These are phyloP conservation scores for Ganaspis sp. DNA, from an alignment of 1,140 invertebrate genomes.

Conservation along the genomic window DNA sequence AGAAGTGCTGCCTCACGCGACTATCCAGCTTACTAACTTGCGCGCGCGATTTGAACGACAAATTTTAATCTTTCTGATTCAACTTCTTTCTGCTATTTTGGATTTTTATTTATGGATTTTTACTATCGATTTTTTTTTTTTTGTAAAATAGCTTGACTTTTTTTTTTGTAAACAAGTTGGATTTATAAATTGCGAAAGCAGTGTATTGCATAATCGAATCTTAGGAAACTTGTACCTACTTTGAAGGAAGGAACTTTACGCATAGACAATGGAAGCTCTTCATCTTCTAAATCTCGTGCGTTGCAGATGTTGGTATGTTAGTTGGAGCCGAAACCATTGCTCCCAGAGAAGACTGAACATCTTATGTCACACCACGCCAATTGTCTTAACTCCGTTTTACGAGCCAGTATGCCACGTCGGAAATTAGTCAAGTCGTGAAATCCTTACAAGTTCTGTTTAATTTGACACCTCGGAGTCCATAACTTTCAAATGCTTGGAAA, in stretches of 20 bases:
- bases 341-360: not conserved
- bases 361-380: constrained; percentile 25
- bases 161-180: no score
- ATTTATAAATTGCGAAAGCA: not conserved
- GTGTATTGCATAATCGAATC: not conserved
- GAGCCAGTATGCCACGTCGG: not conserved
- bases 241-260: constrained; percentile 19
- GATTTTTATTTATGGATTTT: no score
- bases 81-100: no score
- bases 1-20: no score
- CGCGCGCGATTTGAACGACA: no score
- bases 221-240: not conserved
- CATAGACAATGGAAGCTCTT: constrained; percentile 8
- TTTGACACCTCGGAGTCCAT: not conserved
- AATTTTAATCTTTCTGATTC: no score
- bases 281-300: not conserved
- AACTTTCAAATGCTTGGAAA: not conserved
- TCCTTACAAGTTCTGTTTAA: not conserved
- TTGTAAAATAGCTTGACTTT: no score
- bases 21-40: no score
- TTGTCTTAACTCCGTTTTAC: constrained; percentile 18
- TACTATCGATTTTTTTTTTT: no score
- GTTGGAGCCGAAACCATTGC: constrained; percentile 1
- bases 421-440: constrained; percentile 18
- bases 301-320: constrained; percentile 17